Percentiles rank a stretch among this genome's conserved stretches.
Evolutionary conservation across 53 echinoderm and acorn worm genomes (phyloP).

Genomic region (Zoroaster sp.): DNA sequence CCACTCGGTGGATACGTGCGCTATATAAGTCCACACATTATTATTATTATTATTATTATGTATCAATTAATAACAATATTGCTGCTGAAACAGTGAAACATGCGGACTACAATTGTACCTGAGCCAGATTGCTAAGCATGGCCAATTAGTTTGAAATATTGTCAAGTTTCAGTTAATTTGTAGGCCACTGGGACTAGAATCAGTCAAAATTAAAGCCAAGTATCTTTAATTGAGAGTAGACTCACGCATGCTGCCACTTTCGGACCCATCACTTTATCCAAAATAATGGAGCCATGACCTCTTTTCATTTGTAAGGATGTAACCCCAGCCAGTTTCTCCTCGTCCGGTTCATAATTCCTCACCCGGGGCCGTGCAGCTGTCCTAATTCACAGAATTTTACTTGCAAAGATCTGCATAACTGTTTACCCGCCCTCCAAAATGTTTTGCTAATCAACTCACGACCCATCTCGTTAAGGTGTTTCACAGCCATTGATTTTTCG

Average conservation of each 20-base stretch:
- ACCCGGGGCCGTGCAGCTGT: conserved; percentile 49
- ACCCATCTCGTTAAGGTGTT: conserved; percentile 51
- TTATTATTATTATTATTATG: no score
- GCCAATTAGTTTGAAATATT: neutral
- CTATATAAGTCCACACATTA: no score
- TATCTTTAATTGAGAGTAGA: neutral
- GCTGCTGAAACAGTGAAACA: no score
- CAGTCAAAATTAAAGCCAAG: neutral
- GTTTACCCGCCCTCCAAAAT: conserved; percentile 55
- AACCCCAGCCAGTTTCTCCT: neutral
- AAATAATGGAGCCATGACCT: conserved; percentile 1
- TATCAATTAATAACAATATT: no score
- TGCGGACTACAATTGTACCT: no score
- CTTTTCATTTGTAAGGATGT: neutral
- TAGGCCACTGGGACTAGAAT: neutral
- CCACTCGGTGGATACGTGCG: no score
- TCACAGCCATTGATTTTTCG: conserved; percentile 49
- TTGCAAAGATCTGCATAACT: conserved; percentile 54
- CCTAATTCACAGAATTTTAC: conserved; percentile 46
- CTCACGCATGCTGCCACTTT: neutral
- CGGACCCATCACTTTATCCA: neutral
- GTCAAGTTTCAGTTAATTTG: neutral
- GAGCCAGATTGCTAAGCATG: no score
- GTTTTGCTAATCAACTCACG: conserved; percentile 56
- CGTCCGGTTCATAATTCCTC: conserved; percentile 34